Conservation (phyloP, 2,113 vertebrate species). For the Microtus pennsylvanicus region DNA sequence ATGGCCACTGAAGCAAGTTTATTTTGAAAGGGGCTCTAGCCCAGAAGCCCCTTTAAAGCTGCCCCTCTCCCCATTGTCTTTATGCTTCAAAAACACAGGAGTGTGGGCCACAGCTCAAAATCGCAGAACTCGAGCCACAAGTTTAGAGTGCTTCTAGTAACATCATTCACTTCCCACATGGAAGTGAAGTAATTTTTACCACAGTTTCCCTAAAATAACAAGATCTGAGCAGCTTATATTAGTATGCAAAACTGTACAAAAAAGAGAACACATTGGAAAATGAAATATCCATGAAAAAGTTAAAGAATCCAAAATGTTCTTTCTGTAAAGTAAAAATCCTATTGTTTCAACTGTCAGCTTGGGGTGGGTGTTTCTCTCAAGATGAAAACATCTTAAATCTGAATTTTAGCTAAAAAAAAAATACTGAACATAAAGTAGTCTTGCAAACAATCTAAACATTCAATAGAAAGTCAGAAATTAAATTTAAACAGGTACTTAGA, state of each 20-base stretch:
- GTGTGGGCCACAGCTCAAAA: neutral
- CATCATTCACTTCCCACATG: neutral
- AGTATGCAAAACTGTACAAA: neutral
- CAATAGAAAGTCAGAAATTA: neutral
- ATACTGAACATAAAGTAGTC: neutral
- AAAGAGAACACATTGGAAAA: neutral
- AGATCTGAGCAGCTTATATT: neutral
- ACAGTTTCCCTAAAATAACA: neutral
- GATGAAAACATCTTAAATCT: neutral
- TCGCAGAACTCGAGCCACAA: neutral
- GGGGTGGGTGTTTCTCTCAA: neutral
- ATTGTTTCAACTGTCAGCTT: neutral
- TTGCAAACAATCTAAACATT: neutral
- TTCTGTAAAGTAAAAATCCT: neutral
- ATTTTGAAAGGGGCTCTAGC: constrained; percentile 40
- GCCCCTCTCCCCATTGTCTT: neutral
- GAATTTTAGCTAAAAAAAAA: neutral
- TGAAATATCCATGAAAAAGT: neutral
- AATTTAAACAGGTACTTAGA: neutral
- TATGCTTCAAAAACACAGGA: neutral
- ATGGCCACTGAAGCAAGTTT: constrained; percentile 51
- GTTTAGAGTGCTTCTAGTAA: neutral
- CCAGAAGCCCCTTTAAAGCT: neutral
- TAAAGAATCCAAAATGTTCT: neutral
- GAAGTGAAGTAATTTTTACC: neutral